Evolutionary conservation across 2,797 vertebrate species (phyloP).

Genomic region (Acanthurus tractus): DNA sequence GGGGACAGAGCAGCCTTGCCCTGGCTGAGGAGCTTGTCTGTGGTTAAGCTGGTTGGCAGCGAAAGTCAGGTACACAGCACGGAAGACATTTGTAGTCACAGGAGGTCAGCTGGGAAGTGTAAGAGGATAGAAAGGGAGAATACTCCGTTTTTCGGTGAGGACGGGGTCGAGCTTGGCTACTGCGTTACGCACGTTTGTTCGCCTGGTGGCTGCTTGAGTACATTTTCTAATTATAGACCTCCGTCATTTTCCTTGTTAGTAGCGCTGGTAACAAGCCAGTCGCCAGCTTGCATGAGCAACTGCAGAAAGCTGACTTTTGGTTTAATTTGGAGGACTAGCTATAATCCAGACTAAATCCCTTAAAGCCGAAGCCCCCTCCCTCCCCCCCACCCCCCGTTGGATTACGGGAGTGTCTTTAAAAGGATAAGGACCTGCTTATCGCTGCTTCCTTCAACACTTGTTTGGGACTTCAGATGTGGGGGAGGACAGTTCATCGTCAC

Average conservation of each 20-base stretch:
- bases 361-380: conserved; percentile 82
- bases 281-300: conserved; percentile 86
- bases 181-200: conserved; percentile 37
- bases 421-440: conserved; percentile 87
- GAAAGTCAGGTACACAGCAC: conserved; percentile 69
- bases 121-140: conserved; percentile 16
- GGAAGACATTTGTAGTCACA: conserved; percentile 54
- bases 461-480: conserved; percentile 75
- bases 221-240: conserved; percentile 77
- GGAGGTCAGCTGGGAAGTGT: conserved; percentile 51
- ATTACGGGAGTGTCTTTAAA: conserved; percentile 89
- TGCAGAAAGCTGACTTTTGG: conserved; percentile 87
- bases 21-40: conserved; percentile 74
- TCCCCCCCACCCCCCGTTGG: conserved; percentile 71
- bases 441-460: conserved; percentile 81
- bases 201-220: conserved; percentile 48
- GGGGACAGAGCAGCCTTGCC: conserved; percentile 71
- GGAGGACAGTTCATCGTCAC: conserved; percentile 66
- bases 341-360: conserved; percentile 88
- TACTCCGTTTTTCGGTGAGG: conserved; percentile 17
- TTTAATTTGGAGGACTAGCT: conserved; percentile 90
- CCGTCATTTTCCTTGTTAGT: conserved; percentile 70
- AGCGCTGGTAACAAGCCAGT: conserved; percentile 78
- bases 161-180: conserved; percentile 22
- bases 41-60: conserved; percentile 74